Percentiles rank a stretch among this genome's conserved stretches.
Evolutionary conservation across 2,113 vertebrate genomes (phyloP).

Genomic region (Stercorarius parasiticus): DNA sequence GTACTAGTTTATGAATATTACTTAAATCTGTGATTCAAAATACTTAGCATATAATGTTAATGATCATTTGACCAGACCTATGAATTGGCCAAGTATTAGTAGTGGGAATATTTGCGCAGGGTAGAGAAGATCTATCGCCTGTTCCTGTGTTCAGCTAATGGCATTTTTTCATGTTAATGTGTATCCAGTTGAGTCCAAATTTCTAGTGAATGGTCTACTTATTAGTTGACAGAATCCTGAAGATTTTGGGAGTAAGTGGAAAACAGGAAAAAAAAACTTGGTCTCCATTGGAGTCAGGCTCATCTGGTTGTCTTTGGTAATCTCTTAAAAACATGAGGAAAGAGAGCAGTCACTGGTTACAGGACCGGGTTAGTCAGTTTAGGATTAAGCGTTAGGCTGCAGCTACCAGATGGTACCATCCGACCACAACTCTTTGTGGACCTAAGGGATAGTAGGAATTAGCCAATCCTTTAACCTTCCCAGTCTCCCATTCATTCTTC

Average conservation of each 20-base stretch:
- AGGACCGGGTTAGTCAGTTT: not conserved
- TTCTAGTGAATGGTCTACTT: not conserved
- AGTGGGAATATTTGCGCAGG: not conserved
- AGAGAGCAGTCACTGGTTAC: not conserved
- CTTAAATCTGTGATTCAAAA: not conserved
- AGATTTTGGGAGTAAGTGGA: not conserved
- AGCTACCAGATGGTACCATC: not conserved
- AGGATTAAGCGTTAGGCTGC: not conserved
- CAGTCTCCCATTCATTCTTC: conserved; percentile 15
- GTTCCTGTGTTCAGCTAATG: not conserved
- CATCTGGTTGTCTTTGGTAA: not conserved
- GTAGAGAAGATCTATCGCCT: not conserved
- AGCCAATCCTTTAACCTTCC: not conserved
- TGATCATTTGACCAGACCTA: not conserved
- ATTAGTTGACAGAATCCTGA: not conserved
- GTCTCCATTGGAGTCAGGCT: not conserved
- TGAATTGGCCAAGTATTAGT: not conserved
- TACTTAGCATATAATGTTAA: not conserved
- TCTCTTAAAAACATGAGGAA: not conserved
- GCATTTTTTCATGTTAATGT: not conserved
- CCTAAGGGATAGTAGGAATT: not conserved
- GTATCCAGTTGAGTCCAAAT: not conserved
- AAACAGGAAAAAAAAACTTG: not conserved
- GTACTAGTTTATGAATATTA: not conserved
- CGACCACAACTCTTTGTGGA: not conserved